Conservation (phyloP, 2,113 vertebrate species). For the Candoia aspera region DNA sequence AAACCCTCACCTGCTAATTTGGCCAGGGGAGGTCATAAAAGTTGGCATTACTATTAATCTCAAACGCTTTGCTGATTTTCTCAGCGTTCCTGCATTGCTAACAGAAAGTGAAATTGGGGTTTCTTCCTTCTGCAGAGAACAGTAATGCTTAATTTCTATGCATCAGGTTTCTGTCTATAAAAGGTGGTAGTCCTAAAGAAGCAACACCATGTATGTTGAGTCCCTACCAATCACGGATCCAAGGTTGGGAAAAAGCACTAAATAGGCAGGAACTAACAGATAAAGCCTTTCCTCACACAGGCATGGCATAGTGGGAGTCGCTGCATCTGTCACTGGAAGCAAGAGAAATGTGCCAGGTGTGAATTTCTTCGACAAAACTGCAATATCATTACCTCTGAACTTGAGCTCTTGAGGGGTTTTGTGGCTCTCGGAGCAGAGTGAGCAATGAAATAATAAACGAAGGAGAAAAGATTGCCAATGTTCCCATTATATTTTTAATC, state of each 20-base stretch:
- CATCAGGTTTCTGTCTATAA: neutral
- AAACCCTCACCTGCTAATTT: neutral
- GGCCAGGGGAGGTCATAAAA: neutral
- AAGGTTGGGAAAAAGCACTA: neutral
- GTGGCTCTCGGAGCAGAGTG: neutral
- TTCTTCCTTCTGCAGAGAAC: neutral
- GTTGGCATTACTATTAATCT: neutral
- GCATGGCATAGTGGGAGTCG: neutral
- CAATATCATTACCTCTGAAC: neutral
- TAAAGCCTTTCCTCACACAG: neutral
- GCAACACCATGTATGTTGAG: neutral
- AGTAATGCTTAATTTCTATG: neutral
- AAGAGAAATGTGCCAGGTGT: neutral
- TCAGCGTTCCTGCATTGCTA: neutral
- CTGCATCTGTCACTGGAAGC: neutral
- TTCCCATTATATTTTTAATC: neutral
- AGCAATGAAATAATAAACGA: neutral
- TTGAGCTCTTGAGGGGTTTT: neutral
- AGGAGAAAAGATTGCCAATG: neutral
- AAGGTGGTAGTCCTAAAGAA: neutral
- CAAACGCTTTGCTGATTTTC: neutral
- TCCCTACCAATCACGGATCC: neutral
- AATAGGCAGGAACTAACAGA: neutral
- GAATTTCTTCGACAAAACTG: neutral
- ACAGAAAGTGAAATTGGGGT: neutral